Conservation (phyloP, 2,888 invertebrate species). For the Miltochrista miniata region DNA sequence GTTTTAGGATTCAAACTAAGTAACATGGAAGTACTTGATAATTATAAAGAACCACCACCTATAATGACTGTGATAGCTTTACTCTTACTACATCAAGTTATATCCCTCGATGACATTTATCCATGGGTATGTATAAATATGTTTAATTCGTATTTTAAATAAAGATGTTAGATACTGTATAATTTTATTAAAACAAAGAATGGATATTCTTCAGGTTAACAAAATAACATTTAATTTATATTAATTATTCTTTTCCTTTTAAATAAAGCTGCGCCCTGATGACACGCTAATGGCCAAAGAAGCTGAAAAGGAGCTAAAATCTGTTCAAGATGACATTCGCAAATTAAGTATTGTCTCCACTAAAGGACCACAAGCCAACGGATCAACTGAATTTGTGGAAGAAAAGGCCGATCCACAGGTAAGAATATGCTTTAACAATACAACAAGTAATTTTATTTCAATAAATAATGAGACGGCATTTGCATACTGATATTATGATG, state of each 20-base stretch:
- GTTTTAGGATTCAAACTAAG: constrained; percentile 97
- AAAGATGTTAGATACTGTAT: too few relatives aligned
- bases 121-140: constrained; percentile 87
- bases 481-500: background rate
- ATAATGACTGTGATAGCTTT: constrained; percentile 95
- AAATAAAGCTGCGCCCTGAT: constrained; percentile 89
- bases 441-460: background rate
- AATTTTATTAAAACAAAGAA: background rate
- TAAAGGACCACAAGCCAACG: constrained; percentile 91
- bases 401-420: constrained; percentile 88
- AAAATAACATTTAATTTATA: background rate
- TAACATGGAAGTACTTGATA: constrained; percentile 84
- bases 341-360: constrained; percentile 92
- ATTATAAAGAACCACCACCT: constrained; percentile 89
- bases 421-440: background rate
- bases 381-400: constrained; percentile 84
- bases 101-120: constrained; percentile 94
- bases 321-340: constrained; percentile 94
- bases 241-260: background rate
- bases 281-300: constrained; percentile 91
- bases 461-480: background rate
- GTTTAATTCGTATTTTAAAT: background rate
- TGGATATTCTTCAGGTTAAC: background rate
- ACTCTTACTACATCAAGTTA: constrained; percentile 93
- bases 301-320: constrained; percentile 91